Conservation (phyloP, 2,888 invertebrate genomes). For the Cremastobaeus sp. region DNA sequence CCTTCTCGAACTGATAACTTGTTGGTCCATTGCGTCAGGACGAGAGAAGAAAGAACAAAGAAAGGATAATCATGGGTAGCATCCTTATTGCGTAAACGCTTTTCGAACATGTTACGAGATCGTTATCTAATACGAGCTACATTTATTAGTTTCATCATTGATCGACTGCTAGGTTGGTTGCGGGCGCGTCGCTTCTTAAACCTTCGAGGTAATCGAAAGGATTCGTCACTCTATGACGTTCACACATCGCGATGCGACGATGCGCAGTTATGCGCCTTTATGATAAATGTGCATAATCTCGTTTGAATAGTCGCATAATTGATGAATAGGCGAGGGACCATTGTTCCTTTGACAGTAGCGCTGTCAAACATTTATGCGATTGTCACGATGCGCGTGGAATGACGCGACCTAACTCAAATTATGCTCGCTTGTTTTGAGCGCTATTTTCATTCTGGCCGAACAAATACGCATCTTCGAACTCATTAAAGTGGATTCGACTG, state of each 20-base stretch:
- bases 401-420: constrained; percentile 13
- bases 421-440: constrained; percentile 28
- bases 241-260: constrained; percentile 55
- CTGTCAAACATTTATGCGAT: constrained; percentile 46
- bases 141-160: constrained; percentile 60
- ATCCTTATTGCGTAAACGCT: constrained; percentile 55
- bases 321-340: constrained; percentile 47
- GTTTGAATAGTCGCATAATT: constrained; percentile 53
- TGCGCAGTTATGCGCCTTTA: constrained; percentile 44
- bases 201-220: constrained; percentile 51
- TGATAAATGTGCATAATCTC: constrained; percentile 55
- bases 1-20: constrained; percentile 44
- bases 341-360: constrained; percentile 50
- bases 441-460: neutral
- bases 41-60: constrained; percentile 60
- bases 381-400: constrained; percentile 4
- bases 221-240: constrained; percentile 46
- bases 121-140: constrained; percentile 58
- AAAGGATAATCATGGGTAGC: constrained; percentile 61
- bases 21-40: constrained; percentile 56
- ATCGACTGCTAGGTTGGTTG: constrained; percentile 31
- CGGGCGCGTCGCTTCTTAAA: constrained; percentile 51
- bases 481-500: constrained; percentile 1
- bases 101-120: constrained; percentile 55
- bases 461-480: too few species aligned